Evolutionary conservation across 2,797 vertebrate species (phyloP).

Genomic region (Chloroceryle amazona): DNA sequence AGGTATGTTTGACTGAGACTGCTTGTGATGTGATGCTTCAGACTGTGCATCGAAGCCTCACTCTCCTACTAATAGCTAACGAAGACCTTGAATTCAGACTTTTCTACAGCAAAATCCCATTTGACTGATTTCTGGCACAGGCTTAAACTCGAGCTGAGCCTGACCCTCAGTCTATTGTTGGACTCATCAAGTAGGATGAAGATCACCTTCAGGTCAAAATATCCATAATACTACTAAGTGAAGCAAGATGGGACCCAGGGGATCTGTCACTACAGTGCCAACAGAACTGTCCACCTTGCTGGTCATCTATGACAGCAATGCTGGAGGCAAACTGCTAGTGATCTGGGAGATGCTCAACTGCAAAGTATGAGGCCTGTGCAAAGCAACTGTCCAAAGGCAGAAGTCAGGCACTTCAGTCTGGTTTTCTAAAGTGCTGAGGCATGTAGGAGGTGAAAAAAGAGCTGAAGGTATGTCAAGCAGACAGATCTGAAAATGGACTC

Average conservation of each 20-base stretch:
- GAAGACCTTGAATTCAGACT: neutral
- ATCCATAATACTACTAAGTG: neutral
- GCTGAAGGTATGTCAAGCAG: neutral
- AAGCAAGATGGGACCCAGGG: accelerated
- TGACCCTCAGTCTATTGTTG: neutral
- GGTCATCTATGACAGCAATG: accelerated
- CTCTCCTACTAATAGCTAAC: neutral
- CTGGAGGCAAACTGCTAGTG: neutral
- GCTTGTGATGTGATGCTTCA: neutral
- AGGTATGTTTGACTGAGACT: slow-evolving; percentile 10
- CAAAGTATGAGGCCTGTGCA: neutral
- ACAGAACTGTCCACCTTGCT: accelerated
- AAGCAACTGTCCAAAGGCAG: neutral
- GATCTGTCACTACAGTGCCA: neutral
- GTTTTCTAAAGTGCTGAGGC: neutral
- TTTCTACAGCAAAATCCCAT: neutral
- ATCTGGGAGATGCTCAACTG: neutral
- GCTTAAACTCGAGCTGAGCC: neutral
- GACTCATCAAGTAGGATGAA: neutral
- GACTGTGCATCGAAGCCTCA: neutral
- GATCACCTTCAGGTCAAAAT: neutral
- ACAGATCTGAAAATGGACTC: neutral
- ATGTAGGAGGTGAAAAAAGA: neutral
- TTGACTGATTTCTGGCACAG: neutral
- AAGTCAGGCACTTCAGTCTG: neutral